Evolutionary conservation across 2,888 invertebrate species (phyloP), one percentile per base, ranked within the genome.

Genomic region (Germaria angustata): DNA sequence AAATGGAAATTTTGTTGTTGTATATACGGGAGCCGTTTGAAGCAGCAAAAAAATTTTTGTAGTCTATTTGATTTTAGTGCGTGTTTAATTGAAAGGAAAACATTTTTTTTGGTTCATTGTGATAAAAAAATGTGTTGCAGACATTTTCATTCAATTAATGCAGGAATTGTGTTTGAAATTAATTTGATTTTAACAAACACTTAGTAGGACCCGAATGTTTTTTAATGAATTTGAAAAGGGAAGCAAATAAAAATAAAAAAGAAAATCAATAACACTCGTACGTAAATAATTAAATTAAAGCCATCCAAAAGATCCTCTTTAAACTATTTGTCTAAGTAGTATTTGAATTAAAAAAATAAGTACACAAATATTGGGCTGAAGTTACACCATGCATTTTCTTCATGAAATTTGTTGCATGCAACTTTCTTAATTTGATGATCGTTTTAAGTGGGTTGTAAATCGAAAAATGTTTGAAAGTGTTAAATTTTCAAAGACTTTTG

Each of bases 61-160:
- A 65, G 51, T 75, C 65, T 71, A 55, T 79, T 66, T 76, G 75
- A 71, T 79, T 79, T 85, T 80, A 83, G 83, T 86, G 85, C 84
- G 85, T 85, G 85, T 86, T 86, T 86, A 86, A 86, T 86, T 86
- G 85, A 85, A 86, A 86, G 84, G 84, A 86, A 85, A 86, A 84
- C 82, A 76, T 51, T 85, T 77, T 66, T 79, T 15, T 5, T 15
- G 2, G 2, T 15, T 36, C 9, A 11, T 32, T 49, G 11, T 3
- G 17, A 44, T 20, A 20, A 34, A 49, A 57, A 61, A 61, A 49
- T 41, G 32, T 59, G 57, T 55, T 69, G 63, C 63, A 75, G 79
- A 66, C 75, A 77, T 69, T 79, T 80, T 68, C 34, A 63, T 75
- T 71, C 80, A 81, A 72, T 73, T 81, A 63, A 61, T 80, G 53